Evolutionary conservation across 2,797 vertebrate genomes (phyloP).

Genomic region (Typhlichthys subterraneus): DNA sequence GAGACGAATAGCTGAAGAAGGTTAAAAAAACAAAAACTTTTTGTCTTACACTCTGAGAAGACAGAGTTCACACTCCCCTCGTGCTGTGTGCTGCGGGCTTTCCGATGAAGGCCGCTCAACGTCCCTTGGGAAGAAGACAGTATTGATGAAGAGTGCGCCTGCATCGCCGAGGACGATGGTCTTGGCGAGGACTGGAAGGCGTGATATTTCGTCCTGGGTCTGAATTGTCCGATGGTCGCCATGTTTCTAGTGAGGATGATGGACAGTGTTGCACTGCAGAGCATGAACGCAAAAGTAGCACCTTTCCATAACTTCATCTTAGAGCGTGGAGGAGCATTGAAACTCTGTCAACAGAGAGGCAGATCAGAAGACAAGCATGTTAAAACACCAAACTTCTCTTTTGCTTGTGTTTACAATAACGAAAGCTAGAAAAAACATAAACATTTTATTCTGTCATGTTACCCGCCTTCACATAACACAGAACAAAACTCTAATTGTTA

Average conservation of each 20-base stretch:
- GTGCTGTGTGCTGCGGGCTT: constrained; percentile 76
- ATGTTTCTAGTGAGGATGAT: constrained; percentile 88
- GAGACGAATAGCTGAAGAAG: constrained; percentile 16
- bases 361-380: constrained; percentile 35
- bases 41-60: constrained; percentile 90
- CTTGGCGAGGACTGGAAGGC: constrained; percentile 37
- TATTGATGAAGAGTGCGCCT: constrained; percentile 28
- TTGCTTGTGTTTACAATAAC: too few relatives aligned
- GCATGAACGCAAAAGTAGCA: constrained; percentile 89
- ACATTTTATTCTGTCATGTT: constrained; percentile 24
- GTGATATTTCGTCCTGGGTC: constrained; percentile 46
- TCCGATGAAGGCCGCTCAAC: constrained; percentile 73
- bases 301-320: constrained; percentile 99
- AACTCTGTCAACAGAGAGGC: constrained; percentile 78
- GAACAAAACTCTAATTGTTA: constrained; percentile 29
- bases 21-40: constrained; percentile 3
- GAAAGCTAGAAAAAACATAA: neutral
- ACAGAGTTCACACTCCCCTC: constrained; percentile 73
- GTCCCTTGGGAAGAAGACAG: constrained; percentile 29
- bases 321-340: constrained; percentile 90
- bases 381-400: constrained; percentile 12
- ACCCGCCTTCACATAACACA: neutral
- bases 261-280: constrained; percentile 89
- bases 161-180: constrained; percentile 8
- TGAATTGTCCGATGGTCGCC: constrained; percentile 67